phyloP scores from a whole-genome alignment of 2,113 vertebrate genomes.

The Spheniscus mendiculus region DNA sequence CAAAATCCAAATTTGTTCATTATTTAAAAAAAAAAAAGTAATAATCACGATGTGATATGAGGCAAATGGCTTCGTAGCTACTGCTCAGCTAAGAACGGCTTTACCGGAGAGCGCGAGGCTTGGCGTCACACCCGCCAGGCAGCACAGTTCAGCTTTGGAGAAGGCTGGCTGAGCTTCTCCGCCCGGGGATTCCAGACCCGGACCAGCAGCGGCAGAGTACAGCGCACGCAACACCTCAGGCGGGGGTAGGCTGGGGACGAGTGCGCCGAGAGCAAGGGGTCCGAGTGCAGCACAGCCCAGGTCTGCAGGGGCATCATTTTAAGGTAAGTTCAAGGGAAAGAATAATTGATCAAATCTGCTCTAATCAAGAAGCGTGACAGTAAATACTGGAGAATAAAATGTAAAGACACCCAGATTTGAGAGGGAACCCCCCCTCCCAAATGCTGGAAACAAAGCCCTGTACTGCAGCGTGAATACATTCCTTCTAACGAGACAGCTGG shows the following conservation, averaged over 20 bases:
- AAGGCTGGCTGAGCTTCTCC: neutral
- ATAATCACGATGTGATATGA: slow-evolving; percentile 16
- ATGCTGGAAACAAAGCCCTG: slow-evolving; percentile 38
- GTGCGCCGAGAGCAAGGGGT: neutral
- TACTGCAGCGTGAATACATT: slow-evolving; percentile 51
- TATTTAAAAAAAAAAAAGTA: slow-evolving; percentile 14
- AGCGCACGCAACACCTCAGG: neutral
- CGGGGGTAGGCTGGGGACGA: neutral
- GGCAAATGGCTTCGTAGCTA: slow-evolving; percentile 44
- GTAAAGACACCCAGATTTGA: slow-evolving; percentile 3
- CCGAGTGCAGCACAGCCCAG: neutral
- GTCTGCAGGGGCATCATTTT: neutral
- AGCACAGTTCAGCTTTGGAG: neutral
- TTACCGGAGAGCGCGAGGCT: neutral
- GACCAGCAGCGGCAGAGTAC: neutral
- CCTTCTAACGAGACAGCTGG: slow-evolving; percentile 39
- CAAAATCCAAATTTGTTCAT: slow-evolving; percentile 75
- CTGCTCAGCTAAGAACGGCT: slow-evolving; percentile 16
- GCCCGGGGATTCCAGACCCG: neutral
- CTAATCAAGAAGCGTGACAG: slow-evolving; percentile 34
- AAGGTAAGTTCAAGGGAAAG: neutral
- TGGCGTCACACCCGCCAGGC: neutral
- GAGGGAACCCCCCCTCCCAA: slow-evolving; percentile 18
- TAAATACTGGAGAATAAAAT: slow-evolving; percentile 60
- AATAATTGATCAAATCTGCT: slow-evolving; percentile 54